Conservation (phyloP, 2,888 invertebrate genomes). For the Archaeoteleia sp. region DNA sequence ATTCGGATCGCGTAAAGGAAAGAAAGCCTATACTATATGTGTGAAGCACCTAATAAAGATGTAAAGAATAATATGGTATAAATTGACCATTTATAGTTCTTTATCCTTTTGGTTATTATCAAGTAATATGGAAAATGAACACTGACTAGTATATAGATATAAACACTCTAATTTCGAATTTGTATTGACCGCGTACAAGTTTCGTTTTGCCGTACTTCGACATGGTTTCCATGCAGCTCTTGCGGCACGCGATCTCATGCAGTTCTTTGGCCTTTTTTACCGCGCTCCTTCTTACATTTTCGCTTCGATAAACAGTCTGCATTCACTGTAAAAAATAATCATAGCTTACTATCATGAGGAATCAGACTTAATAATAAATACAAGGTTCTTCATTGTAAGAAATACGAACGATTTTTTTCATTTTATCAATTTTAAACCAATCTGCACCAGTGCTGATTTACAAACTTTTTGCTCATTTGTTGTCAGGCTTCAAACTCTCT, state of each 20-base stretch:
- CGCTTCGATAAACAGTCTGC: constrained; percentile 6
- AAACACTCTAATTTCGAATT: constrained; percentile 1
- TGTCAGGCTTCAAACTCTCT: no score
- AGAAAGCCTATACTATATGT: no score
- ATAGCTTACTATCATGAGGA: no score
- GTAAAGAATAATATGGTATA: no score
- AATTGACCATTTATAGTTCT: not conserved
- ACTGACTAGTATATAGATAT: not conserved
- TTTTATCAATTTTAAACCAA: no score
- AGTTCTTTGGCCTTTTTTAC: constrained; percentile 15
- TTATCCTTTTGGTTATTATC: not conserved
- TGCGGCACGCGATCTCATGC: constrained; percentile 9
- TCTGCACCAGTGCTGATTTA: no score
- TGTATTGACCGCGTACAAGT: constrained; percentile 9
- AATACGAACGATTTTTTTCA: no score
- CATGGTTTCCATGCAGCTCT: constrained; percentile 10
- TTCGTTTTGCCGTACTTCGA: constrained; percentile 3
- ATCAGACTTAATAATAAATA: no score
- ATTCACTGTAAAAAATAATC: constrained; percentile 4
- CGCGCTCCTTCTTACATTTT: constrained; percentile 9
- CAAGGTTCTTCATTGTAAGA: no score
- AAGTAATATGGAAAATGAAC: not conserved
- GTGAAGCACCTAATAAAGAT: no score
- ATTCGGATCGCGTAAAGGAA: no score
- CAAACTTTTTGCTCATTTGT: no score